Evolutionary conservation across 2,797 vertebrate genomes (phyloP), one percentile per base, ranked within the genome.

Genomic region (Thunnus albacares): DNA sequence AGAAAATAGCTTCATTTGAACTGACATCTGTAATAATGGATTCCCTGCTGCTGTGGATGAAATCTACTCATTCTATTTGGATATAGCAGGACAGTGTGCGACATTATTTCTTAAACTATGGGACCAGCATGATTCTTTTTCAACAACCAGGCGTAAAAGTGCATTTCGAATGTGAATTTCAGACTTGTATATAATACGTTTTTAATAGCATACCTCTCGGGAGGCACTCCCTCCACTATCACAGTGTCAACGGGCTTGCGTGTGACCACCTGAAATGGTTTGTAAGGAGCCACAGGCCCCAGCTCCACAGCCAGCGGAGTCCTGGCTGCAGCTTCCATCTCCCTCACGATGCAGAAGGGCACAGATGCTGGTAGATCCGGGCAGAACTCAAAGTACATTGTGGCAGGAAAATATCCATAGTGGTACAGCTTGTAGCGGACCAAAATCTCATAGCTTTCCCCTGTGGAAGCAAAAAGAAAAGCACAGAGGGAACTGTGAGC

Each of bases 331-430:
- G 93, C 97, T 1, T 96, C 95, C 3, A 99, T 2, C 52, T 95
- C 95, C 68, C 97, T 94, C 38, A 96, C 92, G 8, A 98, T 96
- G 86, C 89, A 93, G 92, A 99, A 98, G 6, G 93, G 89, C 35
- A 79, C 88, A 17, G 88, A 71, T 55, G 56, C 57, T 0, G 86
- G 80, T 0, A 80, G 76, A 65, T 95, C 96, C 1, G 93, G 94
- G 76, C 83, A 92, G 92, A 98, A 97, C 89, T 97, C 90, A 8
- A 97, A 97, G 81, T 93, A 85, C 90, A 99, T 56, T 0, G 93
- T 91, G 43, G 94, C 84, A 0, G 87, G 93, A 88, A 96, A 98
- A 92, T 89, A 95, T 4, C 97, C 98, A 0, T 95, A 92, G 59
- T 94, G 90, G 43, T 57, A 53, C 33, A 95, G 87, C 13, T 70